These are phyloP conservation scores for Cephus nigrinus DNA, from an alignment of 2,888 invertebrate species.

Conservation along the genomic window DNA sequence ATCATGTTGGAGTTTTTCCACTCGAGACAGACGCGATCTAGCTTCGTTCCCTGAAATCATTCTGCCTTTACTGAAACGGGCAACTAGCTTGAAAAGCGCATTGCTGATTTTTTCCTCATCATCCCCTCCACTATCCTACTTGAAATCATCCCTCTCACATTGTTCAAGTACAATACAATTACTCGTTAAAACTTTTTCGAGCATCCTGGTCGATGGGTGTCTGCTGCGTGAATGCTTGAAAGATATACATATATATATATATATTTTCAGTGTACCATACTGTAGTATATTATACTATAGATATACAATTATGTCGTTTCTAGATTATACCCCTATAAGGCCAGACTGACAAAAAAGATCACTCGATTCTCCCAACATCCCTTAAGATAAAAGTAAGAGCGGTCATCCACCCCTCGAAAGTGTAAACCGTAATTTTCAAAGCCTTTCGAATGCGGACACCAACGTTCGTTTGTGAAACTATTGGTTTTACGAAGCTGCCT, in stretches of 20 bases:
- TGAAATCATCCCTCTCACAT: neutral
- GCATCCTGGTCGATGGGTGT: slow-evolving; percentile 22
- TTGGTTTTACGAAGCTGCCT: neutral
- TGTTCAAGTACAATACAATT: neutral
- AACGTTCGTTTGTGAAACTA: neutral
- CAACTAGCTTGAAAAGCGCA: neutral
- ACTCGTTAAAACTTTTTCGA: slow-evolving; percentile 42
- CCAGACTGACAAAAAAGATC: neutral
- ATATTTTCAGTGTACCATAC: neutral
- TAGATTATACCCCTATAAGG: neutral
- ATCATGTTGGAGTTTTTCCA: neutral
- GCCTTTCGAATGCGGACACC: neutral
- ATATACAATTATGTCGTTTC: neutral
- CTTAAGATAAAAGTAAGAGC: neutral
- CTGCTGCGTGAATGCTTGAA: neutral
- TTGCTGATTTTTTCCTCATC: neutral
- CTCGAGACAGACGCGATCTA: neutral
- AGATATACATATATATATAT: neutral
- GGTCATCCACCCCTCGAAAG: neutral
- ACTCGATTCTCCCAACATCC: neutral
- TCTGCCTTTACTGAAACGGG: neutral
- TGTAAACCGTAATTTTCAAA: neutral
- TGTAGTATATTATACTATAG: neutral
- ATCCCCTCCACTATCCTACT: neutral
- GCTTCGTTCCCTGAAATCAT: neutral